Base-by-base conservation (phyloP, 2,113 vertebrate species). In the Tetrax tetrax region DNA sequence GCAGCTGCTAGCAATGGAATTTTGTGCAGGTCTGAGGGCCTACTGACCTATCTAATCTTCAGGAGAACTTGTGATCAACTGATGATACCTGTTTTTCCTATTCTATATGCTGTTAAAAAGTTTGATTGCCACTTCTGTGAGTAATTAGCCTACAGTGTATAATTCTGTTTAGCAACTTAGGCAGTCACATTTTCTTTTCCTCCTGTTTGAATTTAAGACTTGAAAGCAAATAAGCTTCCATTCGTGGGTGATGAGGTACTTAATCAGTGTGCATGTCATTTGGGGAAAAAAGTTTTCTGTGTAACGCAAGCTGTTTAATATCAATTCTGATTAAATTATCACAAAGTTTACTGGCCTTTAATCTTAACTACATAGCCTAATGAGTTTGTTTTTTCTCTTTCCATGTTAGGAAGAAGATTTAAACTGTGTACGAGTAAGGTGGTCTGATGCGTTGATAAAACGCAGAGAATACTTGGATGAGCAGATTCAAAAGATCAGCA, bases 401-500 rank as follows among this genome's bases (percentile, higher is more conserved):
- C 27, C 91, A 13, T 12, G 54, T 61, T 95, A 99, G 99, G 99
- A 99, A 90, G 99, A 99, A 98, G 99, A 99, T 96, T 98, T 99
- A 92, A 99, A 99, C 96, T 99, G 98, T 27, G 98, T 99, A 20
- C 97, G 99, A 87, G 99, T 99, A 77, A 98, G 98, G 53, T 99
- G 99, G 99, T 99, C 99, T 33, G 99, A 99, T 31, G 99, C 99
- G 2, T 98, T 99, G 90, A 98, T 99, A 95, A 99, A 99, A 96
- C 98, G 99, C 8, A 98, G 98, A 83, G 99, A 99, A 83, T 99
- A 99, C 92, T 98, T 99, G 64, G 99, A 99, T 50, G 99, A 99
- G 66, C 99, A 99, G 97, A 99, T 99, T 94, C 99, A 99, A 95
- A 99, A 99, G 97, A 99, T 99, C 97, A 99, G 99, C 97, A 99